Evolutionary conservation across 2,888 invertebrate genomes (phyloP).

Genomic region (Anarsia innoxiella): DNA sequence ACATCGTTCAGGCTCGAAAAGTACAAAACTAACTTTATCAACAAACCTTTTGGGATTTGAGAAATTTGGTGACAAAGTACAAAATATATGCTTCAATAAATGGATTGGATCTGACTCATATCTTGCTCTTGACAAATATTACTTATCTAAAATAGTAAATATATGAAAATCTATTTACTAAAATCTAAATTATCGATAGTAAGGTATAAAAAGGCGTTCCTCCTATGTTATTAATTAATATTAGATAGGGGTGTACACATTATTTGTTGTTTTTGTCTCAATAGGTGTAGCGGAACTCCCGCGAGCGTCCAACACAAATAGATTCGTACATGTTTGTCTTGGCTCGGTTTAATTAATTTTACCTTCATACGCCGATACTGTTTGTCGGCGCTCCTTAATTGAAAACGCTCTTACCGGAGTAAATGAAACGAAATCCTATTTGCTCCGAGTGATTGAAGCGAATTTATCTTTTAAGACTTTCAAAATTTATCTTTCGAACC

Average conservation of each 20-base stretch:
- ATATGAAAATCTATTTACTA: too few species aligned
- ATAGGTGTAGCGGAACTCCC: constrained; percentile 28
- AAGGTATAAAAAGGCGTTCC: too few species aligned
- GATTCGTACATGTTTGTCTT: constrained; percentile 71
- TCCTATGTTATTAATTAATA: too few species aligned
- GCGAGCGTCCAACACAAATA: constrained; percentile 62
- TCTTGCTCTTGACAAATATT: too few species aligned
- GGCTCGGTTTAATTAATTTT: constrained; percentile 72
- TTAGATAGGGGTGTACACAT: constrained; percentile 3
- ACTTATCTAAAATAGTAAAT: too few species aligned
- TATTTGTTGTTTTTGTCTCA: background rate
- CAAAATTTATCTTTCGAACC: constrained; percentile 60
- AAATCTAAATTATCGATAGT: too few species aligned
- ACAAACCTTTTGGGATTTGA: constrained; percentile 37
- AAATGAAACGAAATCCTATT: constrained; percentile 73
- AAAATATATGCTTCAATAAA: too few species aligned
- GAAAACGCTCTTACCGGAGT: constrained; percentile 70
- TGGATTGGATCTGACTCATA: too few species aligned
- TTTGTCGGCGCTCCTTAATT: constrained; percentile 71
- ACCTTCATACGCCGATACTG: constrained; percentile 75
- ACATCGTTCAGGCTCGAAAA: constrained; percentile 44
- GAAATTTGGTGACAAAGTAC: too few species aligned
- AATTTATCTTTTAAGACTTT: constrained; percentile 72
- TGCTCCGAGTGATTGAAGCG: constrained; percentile 69
- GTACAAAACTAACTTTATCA: constrained; percentile 41